These are phyloP conservation scores for Syngnathus scovelli DNA, from an alignment of 2,113 vertebrate species.

Conservation along the genomic window DNA sequence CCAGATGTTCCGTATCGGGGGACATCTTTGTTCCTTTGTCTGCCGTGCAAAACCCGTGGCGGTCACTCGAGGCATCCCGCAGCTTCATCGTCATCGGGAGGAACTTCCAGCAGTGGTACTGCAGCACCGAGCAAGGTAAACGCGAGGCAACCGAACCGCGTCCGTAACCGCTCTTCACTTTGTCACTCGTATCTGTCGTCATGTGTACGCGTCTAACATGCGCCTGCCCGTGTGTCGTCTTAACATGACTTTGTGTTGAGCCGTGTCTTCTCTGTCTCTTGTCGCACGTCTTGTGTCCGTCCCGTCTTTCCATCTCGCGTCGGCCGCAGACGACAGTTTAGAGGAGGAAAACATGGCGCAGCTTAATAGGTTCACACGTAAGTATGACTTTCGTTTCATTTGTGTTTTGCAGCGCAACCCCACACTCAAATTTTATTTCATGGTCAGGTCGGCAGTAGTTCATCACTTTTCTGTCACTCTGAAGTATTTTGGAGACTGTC, in stretches of 20 bases:
- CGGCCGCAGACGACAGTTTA: slow-evolving; percentile 72
- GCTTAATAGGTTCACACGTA: slow-evolving; percentile 74
- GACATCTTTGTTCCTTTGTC: slow-evolving; percentile 72
- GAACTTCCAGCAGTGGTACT: slow-evolving; percentile 92
- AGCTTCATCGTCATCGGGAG: slow-evolving; percentile 90
- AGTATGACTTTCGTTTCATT: slow-evolving; percentile 43
- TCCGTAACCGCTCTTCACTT: too few species aligned
- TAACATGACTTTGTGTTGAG: slow-evolving; percentile 38
- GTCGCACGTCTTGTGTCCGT: slow-evolving; percentile 56
- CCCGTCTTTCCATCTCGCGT: slow-evolving; percentile 57
- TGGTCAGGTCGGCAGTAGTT: too few species aligned
- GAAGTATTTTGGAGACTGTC: too few species aligned
- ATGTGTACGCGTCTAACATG: slow-evolving; percentile 22
- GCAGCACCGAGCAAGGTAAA: slow-evolving; percentile 87
- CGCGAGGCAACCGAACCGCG: too few species aligned
- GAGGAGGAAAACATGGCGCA: slow-evolving; percentile 67
- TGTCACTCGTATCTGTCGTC: neutral
- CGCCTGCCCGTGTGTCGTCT: slow-evolving; percentile 23
- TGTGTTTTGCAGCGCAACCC: too few species aligned
- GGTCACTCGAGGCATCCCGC: slow-evolving; percentile 69
- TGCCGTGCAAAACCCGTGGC: slow-evolving; percentile 63
- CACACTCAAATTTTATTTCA: too few species aligned
- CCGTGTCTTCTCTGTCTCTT: slow-evolving; percentile 45
- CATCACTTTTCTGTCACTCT: too few species aligned
- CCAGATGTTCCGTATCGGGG: slow-evolving; percentile 63